Evolutionary conservation across 2,113 vertebrate genomes (phyloP).

Genomic region (Paradoxurus hermaphroditus): DNA sequence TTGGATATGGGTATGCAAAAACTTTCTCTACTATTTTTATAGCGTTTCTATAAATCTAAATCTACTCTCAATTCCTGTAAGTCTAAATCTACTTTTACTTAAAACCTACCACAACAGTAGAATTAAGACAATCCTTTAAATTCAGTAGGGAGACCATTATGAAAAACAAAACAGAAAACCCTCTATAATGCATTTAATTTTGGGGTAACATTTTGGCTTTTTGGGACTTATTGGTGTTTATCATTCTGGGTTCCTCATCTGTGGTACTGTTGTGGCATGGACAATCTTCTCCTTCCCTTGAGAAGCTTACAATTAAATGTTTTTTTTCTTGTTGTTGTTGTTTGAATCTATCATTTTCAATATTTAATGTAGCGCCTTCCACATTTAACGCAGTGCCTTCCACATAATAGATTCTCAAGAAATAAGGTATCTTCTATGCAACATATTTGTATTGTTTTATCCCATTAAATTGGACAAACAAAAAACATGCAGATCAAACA

Average conservation of each 20-base stretch:
- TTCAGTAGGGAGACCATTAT: neutral
- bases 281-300: neutral
- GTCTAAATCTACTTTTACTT: neutral
- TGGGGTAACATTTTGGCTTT: neutral
- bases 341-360: neutral
- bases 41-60: neutral
- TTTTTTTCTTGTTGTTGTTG: neutral
- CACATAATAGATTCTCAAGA: neutral
- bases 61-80: neutral
- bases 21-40: neutral
- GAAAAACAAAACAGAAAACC: neutral
- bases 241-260: neutral
- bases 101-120: neutral
- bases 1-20: no score
- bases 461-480: neutral
- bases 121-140: neutral
- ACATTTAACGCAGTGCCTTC: neutral
- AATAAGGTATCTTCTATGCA: neutral
- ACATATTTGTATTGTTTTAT: neutral
- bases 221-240: neutral
- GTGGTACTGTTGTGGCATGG: neutral
- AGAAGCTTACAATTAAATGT: neutral
- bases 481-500: neutral
- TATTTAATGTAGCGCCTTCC: neutral
- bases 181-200: neutral